Base-by-base conservation (phyloP, 2,797 vertebrate species). In the Myotis myotis region DNA sequence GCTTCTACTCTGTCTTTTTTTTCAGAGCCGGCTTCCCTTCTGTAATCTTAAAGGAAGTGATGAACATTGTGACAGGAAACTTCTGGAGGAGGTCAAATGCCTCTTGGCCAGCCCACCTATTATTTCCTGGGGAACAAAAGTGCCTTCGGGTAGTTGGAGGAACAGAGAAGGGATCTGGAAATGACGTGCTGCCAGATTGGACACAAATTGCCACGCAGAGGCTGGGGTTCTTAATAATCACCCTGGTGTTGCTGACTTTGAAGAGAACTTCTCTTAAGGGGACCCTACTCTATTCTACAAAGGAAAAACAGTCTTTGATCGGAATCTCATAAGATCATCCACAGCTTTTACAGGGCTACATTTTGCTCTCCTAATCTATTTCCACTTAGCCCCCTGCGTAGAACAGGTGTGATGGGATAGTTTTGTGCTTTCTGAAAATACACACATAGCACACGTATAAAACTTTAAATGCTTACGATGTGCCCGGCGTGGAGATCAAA, bases 251-350 rank as follows among this genome's bases (percentile, higher is more conserved):
- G 75, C 49, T 82, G 62, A 91, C 96, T 97, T 87, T 96, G 93
- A 94, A 88, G 87, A 79, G 38, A 84, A 41, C 28, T 64, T 49
- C 81, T 87, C 89, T 84, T 64, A 13, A 79, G 74, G 47, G 8
- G 16, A 10, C 0, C 41, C 28, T 36, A 20, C 44, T 87, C 33
- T n/a, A 78, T 60, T 84, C 66, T 95, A 93, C 84, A 95, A 94
- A 96, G 87, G 72, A 55, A 94, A 95, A 89, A 20, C 25, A 25
- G 82, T 90, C 93, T 97, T 96, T 93, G 91, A 95, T 90, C 41
- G 51, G 82, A 90, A 90, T 76, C 75, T 86, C 87, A 47, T 94
- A 93, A 94, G 97, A 91, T 78, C 15, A 1, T 53, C 84, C 1
- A 1, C n/a, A 28, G 62, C 68, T 86, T 93, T 76, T 36, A 74